phyloP scores from a whole-genome alignment of 2,797 vertebrate genomes.

The Momotus momota region DNA sequence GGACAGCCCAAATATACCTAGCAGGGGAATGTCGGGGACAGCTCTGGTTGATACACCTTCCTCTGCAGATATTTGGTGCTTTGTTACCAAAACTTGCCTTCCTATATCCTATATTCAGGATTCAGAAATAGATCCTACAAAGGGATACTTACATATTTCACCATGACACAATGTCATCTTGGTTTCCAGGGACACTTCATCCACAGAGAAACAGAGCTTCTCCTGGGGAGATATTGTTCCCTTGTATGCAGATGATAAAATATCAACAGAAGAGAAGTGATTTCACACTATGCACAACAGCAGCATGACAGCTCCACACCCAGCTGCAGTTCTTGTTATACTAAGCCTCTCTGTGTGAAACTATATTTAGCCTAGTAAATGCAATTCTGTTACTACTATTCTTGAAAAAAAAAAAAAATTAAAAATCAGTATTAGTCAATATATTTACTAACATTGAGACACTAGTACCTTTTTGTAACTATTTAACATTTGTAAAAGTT shows the following conservation, averaged over 20 bases:
- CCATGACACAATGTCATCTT: not conserved
- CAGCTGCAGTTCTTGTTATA: constrained; percentile 25
- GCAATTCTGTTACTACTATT: not conserved
- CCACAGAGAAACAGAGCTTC: not conserved
- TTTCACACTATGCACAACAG: not conserved
- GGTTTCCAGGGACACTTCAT: not conserved
- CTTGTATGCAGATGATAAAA: not conserved
- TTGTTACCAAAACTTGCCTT: not conserved
- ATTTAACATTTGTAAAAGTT: not conserved
- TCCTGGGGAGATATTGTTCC: not conserved
- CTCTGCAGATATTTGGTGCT: not conserved
- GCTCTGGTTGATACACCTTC: not conserved
- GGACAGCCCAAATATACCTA: not conserved
- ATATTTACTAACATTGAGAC: not conserved
- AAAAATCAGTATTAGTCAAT: not conserved
- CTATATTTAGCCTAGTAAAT: not conserved
- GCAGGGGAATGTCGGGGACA: not conserved
- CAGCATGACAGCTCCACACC: not conserved
- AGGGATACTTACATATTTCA: not conserved
- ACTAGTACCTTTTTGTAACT: not conserved
- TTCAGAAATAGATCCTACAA: not conserved
- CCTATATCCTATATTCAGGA: not conserved
- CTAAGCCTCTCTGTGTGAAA: not conserved
- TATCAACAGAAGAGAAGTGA: not conserved
- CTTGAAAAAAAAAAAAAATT: not conserved